Evolutionary conservation across 2,888 invertebrate species (phyloP).

Genomic region (Cylloceria caligata): DNA sequence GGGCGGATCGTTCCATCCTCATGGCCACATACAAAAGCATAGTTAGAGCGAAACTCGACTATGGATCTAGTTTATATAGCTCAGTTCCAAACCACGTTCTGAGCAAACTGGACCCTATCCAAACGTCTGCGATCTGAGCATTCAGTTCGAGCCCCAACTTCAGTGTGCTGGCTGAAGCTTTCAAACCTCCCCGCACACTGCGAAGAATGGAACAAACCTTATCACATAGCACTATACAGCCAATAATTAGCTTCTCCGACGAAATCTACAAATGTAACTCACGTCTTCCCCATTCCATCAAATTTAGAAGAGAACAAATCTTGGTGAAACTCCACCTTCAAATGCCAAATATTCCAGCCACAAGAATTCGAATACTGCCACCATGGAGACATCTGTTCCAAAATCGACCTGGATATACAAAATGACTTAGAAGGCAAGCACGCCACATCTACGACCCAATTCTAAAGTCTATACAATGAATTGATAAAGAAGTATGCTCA

Average conservation of each 20-base stretch:
- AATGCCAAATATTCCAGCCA: too few species aligned
- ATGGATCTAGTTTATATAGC: slow-evolving; percentile 44
- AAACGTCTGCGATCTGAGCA: slow-evolving; percentile 43
- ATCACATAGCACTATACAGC: too few species aligned
- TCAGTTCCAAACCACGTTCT: slow-evolving; percentile 31
- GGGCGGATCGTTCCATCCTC: slow-evolving; percentile 40
- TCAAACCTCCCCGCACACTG: neutral
- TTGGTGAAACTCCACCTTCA: too few species aligned
- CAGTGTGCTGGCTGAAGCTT: slow-evolving; percentile 27
- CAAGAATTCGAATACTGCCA: slow-evolving; percentile 1
- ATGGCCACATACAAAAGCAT: slow-evolving; percentile 36
- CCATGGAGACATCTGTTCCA: neutral
- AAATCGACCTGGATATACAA: slow-evolving; percentile 22
- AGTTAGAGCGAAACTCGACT: slow-evolving; percentile 55
- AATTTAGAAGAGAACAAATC: too few species aligned
- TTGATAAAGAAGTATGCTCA: neutral
- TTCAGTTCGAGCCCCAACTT: slow-evolving; percentile 33
- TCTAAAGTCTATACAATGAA: neutral
- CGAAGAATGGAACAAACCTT: slow-evolving; percentile 42
- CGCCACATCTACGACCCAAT: neutral
- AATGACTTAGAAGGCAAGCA: too few species aligned
- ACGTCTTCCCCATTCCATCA: too few species aligned
- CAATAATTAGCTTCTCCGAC: too few species aligned
- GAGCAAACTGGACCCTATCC: slow-evolving; percentile 29
- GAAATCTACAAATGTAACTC: too few species aligned